A percentile compares a stretch with the other conserved stretches of the same genome.
Conservation (phyloP, 2,888 invertebrate species). For the Tipula confusa region DNA sequence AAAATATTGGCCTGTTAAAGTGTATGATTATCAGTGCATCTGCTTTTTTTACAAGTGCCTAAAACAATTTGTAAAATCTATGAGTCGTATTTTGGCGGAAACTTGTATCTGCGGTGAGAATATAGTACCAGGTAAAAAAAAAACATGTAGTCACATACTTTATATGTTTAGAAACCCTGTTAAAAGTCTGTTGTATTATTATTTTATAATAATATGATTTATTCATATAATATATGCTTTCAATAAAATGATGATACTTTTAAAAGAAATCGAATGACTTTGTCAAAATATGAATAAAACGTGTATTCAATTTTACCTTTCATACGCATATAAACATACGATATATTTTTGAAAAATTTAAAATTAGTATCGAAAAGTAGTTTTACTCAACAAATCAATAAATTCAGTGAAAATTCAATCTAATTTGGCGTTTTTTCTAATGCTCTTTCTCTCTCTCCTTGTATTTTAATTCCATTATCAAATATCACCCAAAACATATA, state of each 20-base stretch:
- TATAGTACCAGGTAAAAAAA: too few relatives aligned
- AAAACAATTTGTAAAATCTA: too few relatives aligned
- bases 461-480: not conserved
- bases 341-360: not conserved
- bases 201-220: not conserved
- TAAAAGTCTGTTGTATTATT: not conserved
- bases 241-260: not conserved
- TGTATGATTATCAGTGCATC: too few relatives aligned
- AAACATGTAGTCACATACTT: too few relatives aligned
- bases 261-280: not conserved
- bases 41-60: too few relatives aligned
- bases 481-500: conserved; percentile 3
- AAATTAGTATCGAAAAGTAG: too few relatives aligned
- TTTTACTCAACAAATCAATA: not conserved
- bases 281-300: not conserved
- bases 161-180: not conserved
- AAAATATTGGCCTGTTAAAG: too few relatives aligned
- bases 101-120: too few relatives aligned
- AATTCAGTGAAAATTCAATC: not conserved
- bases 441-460: not conserved
- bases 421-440: not conserved
- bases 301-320: not conserved
- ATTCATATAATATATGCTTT: not conserved
- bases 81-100: too few relatives aligned
- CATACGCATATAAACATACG: not conserved